Evolutionary conservation across 2,888 invertebrate species (phyloP).

Genomic region (Rotaria sp.): DNA sequence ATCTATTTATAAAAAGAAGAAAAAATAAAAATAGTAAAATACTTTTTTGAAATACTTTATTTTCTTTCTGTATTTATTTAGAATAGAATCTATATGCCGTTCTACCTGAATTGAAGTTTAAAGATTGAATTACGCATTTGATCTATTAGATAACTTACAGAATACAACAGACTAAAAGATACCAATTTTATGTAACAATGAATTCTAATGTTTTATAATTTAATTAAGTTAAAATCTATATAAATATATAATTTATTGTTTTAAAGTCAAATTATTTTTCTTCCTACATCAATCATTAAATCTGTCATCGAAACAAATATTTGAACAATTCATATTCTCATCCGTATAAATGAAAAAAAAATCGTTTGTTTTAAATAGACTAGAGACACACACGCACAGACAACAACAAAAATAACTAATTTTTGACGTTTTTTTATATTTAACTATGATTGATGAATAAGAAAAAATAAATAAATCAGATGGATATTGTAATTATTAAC

Average conservation of each 20-base stretch:
- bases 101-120: neutral
- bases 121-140: neutral
- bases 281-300: neutral
- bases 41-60: neutral
- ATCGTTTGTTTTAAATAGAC: neutral
- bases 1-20: neutral
- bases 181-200: neutral
- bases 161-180: neutral
- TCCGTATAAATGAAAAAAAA: neutral
- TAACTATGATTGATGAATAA: neutral
- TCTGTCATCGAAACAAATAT: neutral
- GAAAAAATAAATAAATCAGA: neutral
- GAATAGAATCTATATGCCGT: neutral
- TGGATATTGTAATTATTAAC: neutral
- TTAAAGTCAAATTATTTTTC: too few species aligned
- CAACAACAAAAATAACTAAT: too few species aligned
- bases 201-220: too few species aligned
- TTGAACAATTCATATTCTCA: neutral
- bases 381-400: too few species aligned
- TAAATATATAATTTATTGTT: too few species aligned
- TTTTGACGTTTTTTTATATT: neutral
- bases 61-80: neutral
- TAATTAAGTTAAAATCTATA: too few species aligned
- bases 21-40: neutral
- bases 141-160: neutral